Conservation (phyloP, 2,888 invertebrate genomes). For the Eristalinus aeneus region DNA sequence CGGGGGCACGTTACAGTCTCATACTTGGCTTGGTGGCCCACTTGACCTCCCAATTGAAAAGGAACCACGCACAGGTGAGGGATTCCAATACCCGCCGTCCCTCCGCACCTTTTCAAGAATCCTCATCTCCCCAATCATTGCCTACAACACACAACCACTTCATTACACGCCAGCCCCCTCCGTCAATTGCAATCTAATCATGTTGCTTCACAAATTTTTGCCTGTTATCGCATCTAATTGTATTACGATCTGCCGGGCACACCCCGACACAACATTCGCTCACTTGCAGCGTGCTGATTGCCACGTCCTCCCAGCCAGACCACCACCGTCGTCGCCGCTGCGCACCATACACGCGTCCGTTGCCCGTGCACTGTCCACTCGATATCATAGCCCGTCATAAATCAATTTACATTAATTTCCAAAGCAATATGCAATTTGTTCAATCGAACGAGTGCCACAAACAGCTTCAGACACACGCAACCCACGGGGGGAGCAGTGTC, state of each 20-base stretch:
- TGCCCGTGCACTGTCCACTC: conserved; percentile 4
- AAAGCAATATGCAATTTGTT: conserved; percentile 69
- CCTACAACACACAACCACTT: background rate
- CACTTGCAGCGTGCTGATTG: background rate
- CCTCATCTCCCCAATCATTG: no score
- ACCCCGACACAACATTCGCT: background rate
- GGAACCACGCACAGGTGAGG: no score
- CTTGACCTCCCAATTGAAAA: no score
- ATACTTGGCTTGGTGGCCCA: no score
- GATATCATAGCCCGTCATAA: conserved; percentile 56
- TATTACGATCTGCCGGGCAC: background rate
- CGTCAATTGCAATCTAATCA: background rate
- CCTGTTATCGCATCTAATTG: background rate
- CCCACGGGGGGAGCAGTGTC: conserved; percentile 15
- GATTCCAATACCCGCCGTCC: no score
- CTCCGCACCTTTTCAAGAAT: no score
- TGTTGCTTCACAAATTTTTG: background rate
- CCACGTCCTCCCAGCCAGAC: conserved; percentile 10
- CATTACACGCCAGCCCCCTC: background rate
- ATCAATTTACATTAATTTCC: conserved; percentile 67
- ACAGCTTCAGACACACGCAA: conserved; percentile 60
- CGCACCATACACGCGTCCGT: conserved; percentile 18
- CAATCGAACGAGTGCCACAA: conserved; percentile 65
- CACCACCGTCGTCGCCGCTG: conserved; percentile 23
- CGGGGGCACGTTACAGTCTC: no score